These are phyloP conservation scores for Drosophila parvula DNA, from an alignment of 1,140 invertebrate genomes.

Conservation along the genomic window DNA sequence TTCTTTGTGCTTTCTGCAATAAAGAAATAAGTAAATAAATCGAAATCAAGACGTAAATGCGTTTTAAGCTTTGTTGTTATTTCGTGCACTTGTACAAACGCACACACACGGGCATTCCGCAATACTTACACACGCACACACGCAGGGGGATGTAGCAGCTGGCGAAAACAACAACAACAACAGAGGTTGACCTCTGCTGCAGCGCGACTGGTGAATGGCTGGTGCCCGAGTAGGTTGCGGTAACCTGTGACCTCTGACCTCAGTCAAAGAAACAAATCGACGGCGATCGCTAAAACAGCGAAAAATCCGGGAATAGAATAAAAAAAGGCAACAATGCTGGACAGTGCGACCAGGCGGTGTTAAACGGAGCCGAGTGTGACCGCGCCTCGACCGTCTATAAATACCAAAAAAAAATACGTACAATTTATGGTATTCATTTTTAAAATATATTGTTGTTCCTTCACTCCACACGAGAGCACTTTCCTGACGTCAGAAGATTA, in stretches of 20 bases:
- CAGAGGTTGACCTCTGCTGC: constrained; percentile 22
- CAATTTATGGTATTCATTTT: no score
- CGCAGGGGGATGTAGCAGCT: constrained; percentile 36
- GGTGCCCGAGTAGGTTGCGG: not conserved
- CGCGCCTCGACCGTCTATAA: not conserved
- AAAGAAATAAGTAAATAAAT: constrained; percentile 33
- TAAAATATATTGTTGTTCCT: no score
- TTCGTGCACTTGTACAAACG: constrained; percentile 29
- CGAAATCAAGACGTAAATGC: constrained; percentile 52
- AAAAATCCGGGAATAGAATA: constrained; percentile 40
- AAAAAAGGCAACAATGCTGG: constrained; percentile 40
- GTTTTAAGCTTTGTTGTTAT: constrained; percentile 62
- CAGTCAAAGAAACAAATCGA: not conserved
- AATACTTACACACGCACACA: constrained; percentile 35
- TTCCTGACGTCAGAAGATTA: no score
- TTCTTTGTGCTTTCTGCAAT: constrained; percentile 37
- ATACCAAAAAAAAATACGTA: not conserved
- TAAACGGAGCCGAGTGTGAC: not conserved
- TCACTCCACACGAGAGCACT: no score
- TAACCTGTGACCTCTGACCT: constrained; percentile 22
- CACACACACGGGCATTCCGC: constrained; percentile 19
- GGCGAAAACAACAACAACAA: constrained; percentile 28
- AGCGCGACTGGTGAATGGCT: not conserved
- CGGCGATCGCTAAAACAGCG: constrained; percentile 23
- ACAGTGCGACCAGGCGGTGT: constrained; percentile 15